These are phyloP conservation scores for Hydropotes inermis DNA, from an alignment of 2,113 vertebrate species.

Conservation along the genomic window DNA sequence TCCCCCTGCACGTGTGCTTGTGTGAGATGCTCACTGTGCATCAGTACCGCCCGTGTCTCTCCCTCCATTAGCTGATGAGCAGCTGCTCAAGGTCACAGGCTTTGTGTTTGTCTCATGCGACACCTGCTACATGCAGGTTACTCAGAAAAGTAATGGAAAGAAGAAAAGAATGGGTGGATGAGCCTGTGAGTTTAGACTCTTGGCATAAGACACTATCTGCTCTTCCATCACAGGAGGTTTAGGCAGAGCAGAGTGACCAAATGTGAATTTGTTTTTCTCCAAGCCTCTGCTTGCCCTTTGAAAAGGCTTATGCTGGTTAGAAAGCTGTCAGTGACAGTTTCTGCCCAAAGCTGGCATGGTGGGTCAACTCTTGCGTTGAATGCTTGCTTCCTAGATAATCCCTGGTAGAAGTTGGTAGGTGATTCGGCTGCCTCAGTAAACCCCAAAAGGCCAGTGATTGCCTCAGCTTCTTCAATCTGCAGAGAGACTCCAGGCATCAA, in stretches of 20 bases:
- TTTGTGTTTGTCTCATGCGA: neutral
- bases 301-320: neutral
- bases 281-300: neutral
- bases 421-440: neutral
- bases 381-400: neutral
- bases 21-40: neutral
- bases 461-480: neutral
- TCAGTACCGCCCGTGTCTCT: accelerated
- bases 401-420: neutral
- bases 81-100: neutral
- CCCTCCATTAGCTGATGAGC: neutral
- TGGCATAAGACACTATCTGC: neutral
- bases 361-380: neutral
- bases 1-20: neutral
- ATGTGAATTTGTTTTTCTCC: neutral
- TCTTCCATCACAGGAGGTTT: neutral
- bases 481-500: neutral
- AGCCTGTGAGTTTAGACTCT: neutral
- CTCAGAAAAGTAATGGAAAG: neutral
- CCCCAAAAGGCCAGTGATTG: neutral
- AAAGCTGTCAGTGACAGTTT: neutral
- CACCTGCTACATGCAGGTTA: neutral
- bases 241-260: neutral
- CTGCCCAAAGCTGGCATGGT: neutral
- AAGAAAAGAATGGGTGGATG: neutral